Base-by-base conservation (phyloP, 2,797 vertebrate species). In the Malurus leucopterus region DNA sequence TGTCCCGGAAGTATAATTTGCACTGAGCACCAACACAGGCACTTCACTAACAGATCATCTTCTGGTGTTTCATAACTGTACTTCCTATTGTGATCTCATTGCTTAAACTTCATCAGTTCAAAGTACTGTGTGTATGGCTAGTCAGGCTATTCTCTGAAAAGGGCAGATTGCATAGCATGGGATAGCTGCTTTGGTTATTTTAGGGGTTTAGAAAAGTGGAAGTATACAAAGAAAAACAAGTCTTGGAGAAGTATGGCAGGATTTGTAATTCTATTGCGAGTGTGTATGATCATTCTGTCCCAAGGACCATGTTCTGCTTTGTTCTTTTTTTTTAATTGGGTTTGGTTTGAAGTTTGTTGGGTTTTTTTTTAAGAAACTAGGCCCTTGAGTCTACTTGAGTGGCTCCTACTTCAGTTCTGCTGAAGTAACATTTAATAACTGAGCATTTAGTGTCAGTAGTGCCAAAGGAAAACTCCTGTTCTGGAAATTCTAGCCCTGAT, bases 131-230 rank as follows among this genome's bases (percentile, higher is more conserved):
- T 63, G 41, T 32, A 14, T 9, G 15, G 26, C 46, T 64, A 2
- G 58, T 62, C 11, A 29, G 34, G n/a, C 34, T 73, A 85, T 73
- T 49, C 26, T 73, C 41, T 51, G 62, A n/a, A 70, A 80, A 65
- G 27, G 11, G 18, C 41, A 47, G 58, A 47, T 69, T 53, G 43
- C 72, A 65, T 88, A 93, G 75, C 84, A 57, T 69, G 79, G 61
- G 5, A 30, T 94, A 93, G 72, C 71, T 69, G 67, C 53, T 81
- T 75, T 94, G 88, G 71, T 86, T 93, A 44, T 92, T 93, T 93
- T 89, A 82, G 53, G n/a, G 23, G 17, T 27, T 74, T 86, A 67
- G n/a, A 53, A 50, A 70, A 76, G 15, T 68, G 14, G 16, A 73
- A 57, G 8, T 36, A 47, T 14, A 15, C 13, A 30, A 50, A 55